Base-by-base conservation (phyloP, 2,113 vertebrate genomes). In the Heterotis niloticus region DNA sequence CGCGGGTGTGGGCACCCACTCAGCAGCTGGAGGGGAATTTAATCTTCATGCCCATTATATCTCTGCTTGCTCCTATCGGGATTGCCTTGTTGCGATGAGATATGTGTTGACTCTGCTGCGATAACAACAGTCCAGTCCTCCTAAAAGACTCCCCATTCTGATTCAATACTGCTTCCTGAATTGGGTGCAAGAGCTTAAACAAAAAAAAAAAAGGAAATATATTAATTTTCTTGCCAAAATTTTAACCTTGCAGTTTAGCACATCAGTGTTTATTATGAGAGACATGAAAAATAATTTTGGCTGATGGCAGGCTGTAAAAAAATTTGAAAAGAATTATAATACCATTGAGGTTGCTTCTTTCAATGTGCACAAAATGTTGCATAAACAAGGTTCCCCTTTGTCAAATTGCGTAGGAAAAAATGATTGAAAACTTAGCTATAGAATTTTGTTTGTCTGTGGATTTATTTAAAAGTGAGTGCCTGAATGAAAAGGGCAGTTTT, bases 31-130 rank as follows among this genome's bases (percentile, higher is more conserved):
- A 75, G 71, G 78, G 78, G 78, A 80, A 80, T 80, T 80, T 80
- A 80, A 80, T 80, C 71, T 80, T 80, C 71, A 75, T 59, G 78
- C 44, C 70, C 62, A 80, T 74, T 80, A 79, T 79, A 80, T 75
- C 62, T 65, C 62, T 29, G 70, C 70, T 67, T 67, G 71, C 78
- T 56, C 64, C 71, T 80, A 65, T 79, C 20, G 62, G 71, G 78
- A 56, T 75, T 67, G 78, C 69, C 60, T 54, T 79, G 78, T 79
- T 75, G 64, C 52, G 26, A 80, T 79, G 70, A 79, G 70, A 74
- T 79, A 79, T 80, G 71, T 80, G 71, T 80, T 80, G 78, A 66
- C 78, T 75, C 62, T 70, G 67, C 77, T 20, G 9, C 62, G 75
- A 62, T 71, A 68, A 71, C 67, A 78, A 78, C 77, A 71, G 24